Percentiles rank a stretch among this genome's conserved stretches.
These are phyloP conservation scores for Pardalotus punctatus DNA, from an alignment of 2,113 vertebrate species.

Conservation along the genomic window DNA sequence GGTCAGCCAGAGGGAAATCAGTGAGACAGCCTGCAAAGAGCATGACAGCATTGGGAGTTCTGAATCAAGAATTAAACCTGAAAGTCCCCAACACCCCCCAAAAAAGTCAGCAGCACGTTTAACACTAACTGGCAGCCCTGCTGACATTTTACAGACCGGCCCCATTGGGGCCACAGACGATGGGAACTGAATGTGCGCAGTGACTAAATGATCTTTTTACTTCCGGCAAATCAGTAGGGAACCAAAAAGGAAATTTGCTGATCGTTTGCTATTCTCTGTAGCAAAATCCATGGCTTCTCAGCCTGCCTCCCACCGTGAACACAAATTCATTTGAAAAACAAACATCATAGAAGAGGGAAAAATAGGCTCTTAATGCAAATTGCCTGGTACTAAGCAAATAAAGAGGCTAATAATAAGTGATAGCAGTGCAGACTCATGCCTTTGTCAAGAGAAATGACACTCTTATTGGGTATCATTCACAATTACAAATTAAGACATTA, in stretches of 20 bases:
- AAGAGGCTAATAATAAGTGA: neutral
- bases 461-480: neutral
- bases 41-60: neutral
- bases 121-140: neutral
- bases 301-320: neutral
- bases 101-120: neutral
- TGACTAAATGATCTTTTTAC: neutral
- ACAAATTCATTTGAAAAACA: slow-evolving; percentile 30
- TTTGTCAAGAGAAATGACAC: neutral
- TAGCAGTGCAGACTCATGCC: neutral
- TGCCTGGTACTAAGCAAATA: neutral
- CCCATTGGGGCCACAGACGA: neutral
- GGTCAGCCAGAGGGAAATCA: neutral
- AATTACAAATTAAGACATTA: neutral
- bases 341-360: neutral
- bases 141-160: neutral
- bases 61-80: neutral
- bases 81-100: neutral
- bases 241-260: neutral
- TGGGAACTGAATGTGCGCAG: neutral
- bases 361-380: slow-evolving; percentile 18
- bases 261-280: neutral
- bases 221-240: neutral
- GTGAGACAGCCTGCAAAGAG: neutral
- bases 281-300: neutral